Evolutionary conservation across 2,113 vertebrate genomes (phyloP).

Genomic region (Hiodon tergisus): DNA sequence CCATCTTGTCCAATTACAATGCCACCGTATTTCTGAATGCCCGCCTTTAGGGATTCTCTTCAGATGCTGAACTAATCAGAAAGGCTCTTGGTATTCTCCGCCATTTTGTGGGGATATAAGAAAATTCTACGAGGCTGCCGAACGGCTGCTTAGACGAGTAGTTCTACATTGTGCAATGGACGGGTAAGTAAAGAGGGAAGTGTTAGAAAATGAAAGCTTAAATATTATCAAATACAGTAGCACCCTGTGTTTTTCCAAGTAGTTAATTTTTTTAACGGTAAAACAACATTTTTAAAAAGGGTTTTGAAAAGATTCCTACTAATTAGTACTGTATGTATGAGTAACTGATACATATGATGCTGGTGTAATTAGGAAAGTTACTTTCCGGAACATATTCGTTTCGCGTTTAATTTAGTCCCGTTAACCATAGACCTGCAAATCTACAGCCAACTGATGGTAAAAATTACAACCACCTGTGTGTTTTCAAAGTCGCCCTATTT

Average conservation of each 20-base stretch:
- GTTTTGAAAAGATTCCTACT: too few relatives aligned
- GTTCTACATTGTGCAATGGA: slow-evolving; percentile 93
- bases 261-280: too few relatives aligned
- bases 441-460: too few relatives aligned
- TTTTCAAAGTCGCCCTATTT: not conserved
- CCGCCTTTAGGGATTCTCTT: slow-evolving; percentile 46
- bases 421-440: too few relatives aligned
- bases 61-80: slow-evolving; percentile 54
- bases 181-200: slow-evolving; percentile 77
- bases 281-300: too few relatives aligned
- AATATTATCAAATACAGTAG: not conserved
- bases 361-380: not conserved
- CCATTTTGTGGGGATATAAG: slow-evolving; percentile 98
- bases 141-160: slow-evolving; percentile 72
- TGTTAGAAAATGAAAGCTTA: not conserved
- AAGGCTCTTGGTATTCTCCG: slow-evolving; percentile 58
- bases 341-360: not conserved
- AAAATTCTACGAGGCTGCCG: slow-evolving; percentile 57
- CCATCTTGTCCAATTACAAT: slow-evolving; percentile 47
- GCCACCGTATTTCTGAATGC: not conserved
- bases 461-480: slow-evolving; percentile 7
- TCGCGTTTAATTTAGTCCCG: not conserved
- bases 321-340: not conserved
- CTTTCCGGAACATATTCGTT: not conserved
- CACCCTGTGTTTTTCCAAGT: too few relatives aligned